Evolutionary conservation across 2,888 invertebrate genomes (phyloP), one percentile per base, ranked within the genome.

Genomic region (Polia nebulosa): DNA sequence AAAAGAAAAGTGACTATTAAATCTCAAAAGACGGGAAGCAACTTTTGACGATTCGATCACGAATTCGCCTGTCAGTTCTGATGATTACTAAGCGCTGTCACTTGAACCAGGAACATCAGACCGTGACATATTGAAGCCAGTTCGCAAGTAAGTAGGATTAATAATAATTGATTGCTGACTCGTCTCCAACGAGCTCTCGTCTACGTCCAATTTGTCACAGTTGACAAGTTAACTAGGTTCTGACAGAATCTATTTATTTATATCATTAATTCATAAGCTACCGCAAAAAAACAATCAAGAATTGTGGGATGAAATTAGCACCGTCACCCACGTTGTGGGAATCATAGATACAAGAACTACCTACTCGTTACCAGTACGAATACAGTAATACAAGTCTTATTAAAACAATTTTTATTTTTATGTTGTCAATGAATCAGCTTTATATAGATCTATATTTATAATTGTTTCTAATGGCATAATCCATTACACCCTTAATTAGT

Each of bases 131-230:
- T 60, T 47, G 41, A 47, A 49, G 59, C 55, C 64, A 34, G 7
- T 44, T 49, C 1, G 34, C 34, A 52, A 52, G 44, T 74, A 72
- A 56, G 11, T 45, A 64, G 36, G 22, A 64, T 62, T 67, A 67
- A 70, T 74, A 22, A 49, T 65, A 67, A 78, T 45, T 57, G 64
- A 81, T 74, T 44, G 45, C 53, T 67, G 11, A 49, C 49, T 60
- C 55, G n/a, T 78, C 65, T 69, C 51, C 52, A 20, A 49, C 32
- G 13, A 69, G 41, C 47, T 47, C 57, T 60, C 49, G 36, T 77
- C 57, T 67, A 72, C 64, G 64, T 72, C 79, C 61, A 78, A 79
- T 79, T 78, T 78, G 79, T 75, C 70, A 67, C 56, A 70, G 79
- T 79, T 78, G 82, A 75, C 75, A 75, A 58, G 63, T 39, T 52